Conservation (phyloP, 2,113 vertebrate species). For the Synodontis membranacea region DNA sequence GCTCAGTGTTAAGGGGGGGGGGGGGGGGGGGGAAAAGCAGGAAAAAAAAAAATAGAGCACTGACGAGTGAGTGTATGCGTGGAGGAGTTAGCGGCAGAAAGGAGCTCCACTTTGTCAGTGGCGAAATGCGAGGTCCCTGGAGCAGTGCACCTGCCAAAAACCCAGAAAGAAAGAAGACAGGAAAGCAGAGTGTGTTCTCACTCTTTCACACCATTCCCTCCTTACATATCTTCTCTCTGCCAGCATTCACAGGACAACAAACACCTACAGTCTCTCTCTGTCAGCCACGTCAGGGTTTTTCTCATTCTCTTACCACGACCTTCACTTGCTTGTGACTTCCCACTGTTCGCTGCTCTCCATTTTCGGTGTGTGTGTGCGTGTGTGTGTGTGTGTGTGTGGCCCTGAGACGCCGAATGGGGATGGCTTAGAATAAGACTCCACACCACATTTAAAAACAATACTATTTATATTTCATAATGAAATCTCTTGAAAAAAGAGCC, state of each 20-base stretch:
- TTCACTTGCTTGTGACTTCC: conserved; percentile 8
- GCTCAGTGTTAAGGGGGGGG: not conserved
- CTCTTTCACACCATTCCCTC: not conserved
- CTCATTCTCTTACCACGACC: not conserved
- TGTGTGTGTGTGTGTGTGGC: not conserved
- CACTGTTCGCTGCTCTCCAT: not conserved
- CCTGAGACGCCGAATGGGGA: too few species aligned
- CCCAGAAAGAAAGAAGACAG: not conserved
- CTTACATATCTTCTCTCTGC: not conserved
- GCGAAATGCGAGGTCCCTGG: not conserved
- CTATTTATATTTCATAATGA: too few species aligned
- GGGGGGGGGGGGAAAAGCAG: too few species aligned
- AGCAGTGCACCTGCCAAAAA: conserved; percentile 14
- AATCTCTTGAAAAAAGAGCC: too few species aligned
- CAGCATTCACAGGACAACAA: not conserved
- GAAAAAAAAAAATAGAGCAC: not conserved
- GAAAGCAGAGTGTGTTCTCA: not conserved
- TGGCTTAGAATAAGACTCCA: not conserved
- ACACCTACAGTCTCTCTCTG: not conserved
- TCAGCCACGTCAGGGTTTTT: not conserved
- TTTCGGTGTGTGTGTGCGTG: not conserved
- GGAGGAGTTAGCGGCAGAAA: not conserved
- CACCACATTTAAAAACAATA: not conserved
- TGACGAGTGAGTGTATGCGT: not conserved
- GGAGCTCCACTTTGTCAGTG: not conserved